Base-by-base conservation (phyloP, 2,888 invertebrate species). In the Drosophila quasianomalipes region DNA sequence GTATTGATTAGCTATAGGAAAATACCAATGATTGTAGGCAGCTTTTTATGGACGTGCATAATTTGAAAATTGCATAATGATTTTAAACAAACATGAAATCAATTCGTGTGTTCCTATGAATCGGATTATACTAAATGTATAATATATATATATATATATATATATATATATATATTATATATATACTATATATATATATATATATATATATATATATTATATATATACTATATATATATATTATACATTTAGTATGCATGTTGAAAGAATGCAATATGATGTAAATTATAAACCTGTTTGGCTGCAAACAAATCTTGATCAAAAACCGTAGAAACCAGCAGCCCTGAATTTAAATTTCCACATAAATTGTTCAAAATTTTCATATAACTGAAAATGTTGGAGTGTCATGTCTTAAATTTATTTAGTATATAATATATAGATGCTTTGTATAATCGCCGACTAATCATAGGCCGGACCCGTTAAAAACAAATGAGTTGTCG, bases 251-350 rank as follows among this genome's bases (percentile, higher is more conserved):
- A 19, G 5, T 35, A 35, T 5, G 33, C 54, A n/a, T 55, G 58
- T 64, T 44, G 14, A 58, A 44, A 22, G 51, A 47, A n/a, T 65
- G 52, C 35, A 73, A 61, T 39, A 65, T 31, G 57, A 52, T 54
- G 70, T 70, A 70, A 72, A 57, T 52, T 49, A 19, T 12, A 63
- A 76, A 76, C 77, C 66, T 4, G 76, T 76, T 67, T 55, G 12
- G 0, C 44, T 30, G 47, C 57, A 26, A 49, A 12, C 14, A 55
- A 60, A 63, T 71, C 69, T 55, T 66, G 57, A 35, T 57, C 55
- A 66, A 33, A 30, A 28, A 16, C 2, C 19, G n/a, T 16, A 14
- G 62, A 30, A 9, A 16, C 30, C 7, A n/a, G 19, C 47, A 63
- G 65, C 66, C 69, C 69, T 51, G 57, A 66, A 41, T 57, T 41